Percentiles rank a stretch among this genome's conserved stretches.
phyloP scores from a whole-genome alignment of 2,113 vertebrate species.

The Nematolebias whitei region DNA sequence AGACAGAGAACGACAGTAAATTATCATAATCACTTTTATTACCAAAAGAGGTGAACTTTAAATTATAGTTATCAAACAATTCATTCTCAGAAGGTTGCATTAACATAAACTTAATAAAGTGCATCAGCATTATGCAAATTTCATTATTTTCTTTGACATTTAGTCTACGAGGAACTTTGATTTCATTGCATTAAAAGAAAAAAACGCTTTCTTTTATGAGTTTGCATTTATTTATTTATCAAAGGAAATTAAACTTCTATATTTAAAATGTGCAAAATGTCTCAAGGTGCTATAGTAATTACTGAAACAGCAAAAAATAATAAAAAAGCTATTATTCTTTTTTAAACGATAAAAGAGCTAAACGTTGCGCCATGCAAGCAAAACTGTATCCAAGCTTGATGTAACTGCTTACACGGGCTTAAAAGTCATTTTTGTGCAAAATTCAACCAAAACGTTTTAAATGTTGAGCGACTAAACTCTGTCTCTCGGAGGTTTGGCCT shows the following conservation, averaged over 20 bases:
- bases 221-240: not conserved
- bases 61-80: constrained; percentile 18
- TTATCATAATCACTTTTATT: constrained; percentile 12
- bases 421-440: not conserved
- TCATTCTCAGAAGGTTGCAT: constrained; percentile 30
- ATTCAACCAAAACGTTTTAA: too few relatives aligned
- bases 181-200: not conserved
- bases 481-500: too few relatives aligned
- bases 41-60: constrained; percentile 21
- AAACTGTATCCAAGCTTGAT: not conserved
- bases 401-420: not conserved
- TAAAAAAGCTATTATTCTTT: too few relatives aligned
- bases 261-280: not conserved
- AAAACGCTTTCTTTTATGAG: not conserved
- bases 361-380: not conserved
- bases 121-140: constrained; percentile 22
- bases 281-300: not conserved
- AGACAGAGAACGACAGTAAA: constrained; percentile 26
- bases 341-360: not conserved
- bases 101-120: constrained; percentile 23
- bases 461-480: not conserved
- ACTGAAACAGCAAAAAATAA: not conserved
- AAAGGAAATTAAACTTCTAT: not conserved
- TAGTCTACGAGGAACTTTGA: not conserved
- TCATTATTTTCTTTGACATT: constrained; percentile 30